These are phyloP conservation scores for Saguinus imperator DNA, from an alignment of 2,113 vertebrate genomes.

Conservation along the genomic window DNA sequence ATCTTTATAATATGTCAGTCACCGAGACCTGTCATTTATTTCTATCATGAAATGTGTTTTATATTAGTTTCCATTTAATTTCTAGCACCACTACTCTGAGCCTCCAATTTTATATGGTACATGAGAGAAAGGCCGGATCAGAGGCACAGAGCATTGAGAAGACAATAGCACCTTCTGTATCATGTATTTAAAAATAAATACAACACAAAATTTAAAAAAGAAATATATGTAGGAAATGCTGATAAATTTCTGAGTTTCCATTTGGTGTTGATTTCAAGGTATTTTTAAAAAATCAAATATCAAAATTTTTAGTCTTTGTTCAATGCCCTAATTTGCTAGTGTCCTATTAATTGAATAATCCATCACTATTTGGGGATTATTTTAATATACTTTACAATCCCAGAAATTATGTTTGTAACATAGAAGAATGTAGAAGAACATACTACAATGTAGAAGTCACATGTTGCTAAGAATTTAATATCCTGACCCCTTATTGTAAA, in stretches of 20 bases:
- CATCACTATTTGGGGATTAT: neutral
- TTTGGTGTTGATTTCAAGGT: neutral
- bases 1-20: neutral
- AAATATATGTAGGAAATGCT: neutral
- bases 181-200: conserved; percentile 30
- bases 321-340: neutral
- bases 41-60: neutral
- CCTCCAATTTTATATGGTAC: neutral
- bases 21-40: neutral
- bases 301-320: neutral
- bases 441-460: neutral
- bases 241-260: neutral
- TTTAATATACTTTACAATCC: neutral
- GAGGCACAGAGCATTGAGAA: neutral
- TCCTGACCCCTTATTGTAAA: neutral
- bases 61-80: neutral
- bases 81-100: neutral
- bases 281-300: neutral
- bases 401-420: neutral
- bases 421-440: neutral
- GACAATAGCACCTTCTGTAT: neutral
- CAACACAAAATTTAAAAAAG: neutral
- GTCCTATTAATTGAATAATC: conserved; percentile 3
- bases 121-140: neutral
- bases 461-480: conserved; percentile 3